Conservation (phyloP, 2,888 invertebrate species). For the Marasmarcha lunaedactyla region DNA sequence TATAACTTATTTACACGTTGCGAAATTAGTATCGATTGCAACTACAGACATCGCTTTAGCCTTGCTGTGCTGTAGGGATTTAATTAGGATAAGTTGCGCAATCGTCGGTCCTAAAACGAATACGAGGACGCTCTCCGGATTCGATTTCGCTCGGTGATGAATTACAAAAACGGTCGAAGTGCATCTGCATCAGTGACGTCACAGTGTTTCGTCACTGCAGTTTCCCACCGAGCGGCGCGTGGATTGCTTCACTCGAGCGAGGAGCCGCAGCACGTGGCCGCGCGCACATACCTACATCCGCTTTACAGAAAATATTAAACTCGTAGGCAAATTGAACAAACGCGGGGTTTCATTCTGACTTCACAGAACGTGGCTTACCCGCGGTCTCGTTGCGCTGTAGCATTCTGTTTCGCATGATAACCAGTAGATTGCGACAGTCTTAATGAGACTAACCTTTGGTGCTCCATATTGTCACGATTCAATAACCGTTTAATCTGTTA, state of each 20-base stretch:
- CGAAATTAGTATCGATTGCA: constrained; percentile 69
- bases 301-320: constrained; percentile 1
- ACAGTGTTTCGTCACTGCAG: constrained; percentile 38
- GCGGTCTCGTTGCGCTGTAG: constrained; percentile 18
- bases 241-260: constrained; percentile 25
- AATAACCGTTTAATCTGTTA: constrained; percentile 41
- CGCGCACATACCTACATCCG: constrained; percentile 17
- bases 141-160: constrained; percentile 51
- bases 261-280: constrained; percentile 19
- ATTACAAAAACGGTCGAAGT: constrained; percentile 49
- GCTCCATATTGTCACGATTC: constrained; percentile 60
- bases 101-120: constrained; percentile 57
- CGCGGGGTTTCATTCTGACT: background rate
- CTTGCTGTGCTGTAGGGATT: constrained; percentile 63
- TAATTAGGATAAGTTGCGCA: constrained; percentile 69
- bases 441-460: constrained; percentile 67
- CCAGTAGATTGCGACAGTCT: constrained; percentile 43
- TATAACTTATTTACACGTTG: constrained; percentile 67
- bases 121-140: constrained; percentile 61
- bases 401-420: constrained; percentile 37
- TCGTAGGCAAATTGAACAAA: background rate
- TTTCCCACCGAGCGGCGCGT: constrained; percentile 46
- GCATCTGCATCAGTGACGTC: constrained; percentile 39
- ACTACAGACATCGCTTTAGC: constrained; percentile 67
- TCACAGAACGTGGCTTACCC: background rate